A percentile compares a stretch with the other conserved stretches of the same genome.
Evolutionary conservation across 2,888 invertebrate species (phyloP).

Genomic region (Pasiphila rectangulata): DNA sequence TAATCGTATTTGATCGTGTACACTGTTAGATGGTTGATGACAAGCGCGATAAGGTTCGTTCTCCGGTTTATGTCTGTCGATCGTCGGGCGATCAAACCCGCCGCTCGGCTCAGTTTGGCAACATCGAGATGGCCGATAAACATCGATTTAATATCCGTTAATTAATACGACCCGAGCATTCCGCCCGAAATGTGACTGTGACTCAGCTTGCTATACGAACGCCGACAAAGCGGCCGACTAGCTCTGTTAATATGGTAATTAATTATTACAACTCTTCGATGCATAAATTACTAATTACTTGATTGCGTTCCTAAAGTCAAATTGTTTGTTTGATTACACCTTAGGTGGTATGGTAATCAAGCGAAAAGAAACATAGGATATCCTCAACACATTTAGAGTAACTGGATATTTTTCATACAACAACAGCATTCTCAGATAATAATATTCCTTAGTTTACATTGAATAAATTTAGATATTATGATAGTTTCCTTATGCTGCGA

Average conservation of each 20-base stretch:
- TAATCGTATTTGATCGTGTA: slow-evolving; percentile 71
- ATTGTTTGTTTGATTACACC: slow-evolving; percentile 6
- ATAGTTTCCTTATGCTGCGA: too few relatives aligned
- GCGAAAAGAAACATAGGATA: not conserved
- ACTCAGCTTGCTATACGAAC: slow-evolving; percentile 67
- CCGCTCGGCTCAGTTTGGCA: slow-evolving; percentile 73
- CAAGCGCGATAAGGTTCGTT: slow-evolving; percentile 68
- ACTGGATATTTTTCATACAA: too few relatives aligned
- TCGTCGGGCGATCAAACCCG: slow-evolving; percentile 62
- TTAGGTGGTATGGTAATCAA: not conserved
- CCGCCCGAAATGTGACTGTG: slow-evolving; percentile 71
- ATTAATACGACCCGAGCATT: slow-evolving; percentile 77
- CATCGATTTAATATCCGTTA: slow-evolving; percentile 79
- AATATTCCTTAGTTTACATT: too few relatives aligned
- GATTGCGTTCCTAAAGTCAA: slow-evolving; percentile 27
- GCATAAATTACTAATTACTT: slow-evolving; percentile 68
- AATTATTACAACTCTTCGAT: slow-evolving; percentile 74
- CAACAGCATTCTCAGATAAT: too few relatives aligned
- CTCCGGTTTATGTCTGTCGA: slow-evolving; percentile 56
- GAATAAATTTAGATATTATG: too few relatives aligned
- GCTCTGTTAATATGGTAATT: slow-evolving; percentile 77
- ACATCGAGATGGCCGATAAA: slow-evolving; percentile 78
- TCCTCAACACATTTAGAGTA: not conserved
- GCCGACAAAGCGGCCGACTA: slow-evolving; percentile 74
- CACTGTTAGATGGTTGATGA: slow-evolving; percentile 76